These are phyloP conservation scores for Lepidonotus clava DNA, from an alignment of 2,888 invertebrate species.

Conservation along the genomic window DNA sequence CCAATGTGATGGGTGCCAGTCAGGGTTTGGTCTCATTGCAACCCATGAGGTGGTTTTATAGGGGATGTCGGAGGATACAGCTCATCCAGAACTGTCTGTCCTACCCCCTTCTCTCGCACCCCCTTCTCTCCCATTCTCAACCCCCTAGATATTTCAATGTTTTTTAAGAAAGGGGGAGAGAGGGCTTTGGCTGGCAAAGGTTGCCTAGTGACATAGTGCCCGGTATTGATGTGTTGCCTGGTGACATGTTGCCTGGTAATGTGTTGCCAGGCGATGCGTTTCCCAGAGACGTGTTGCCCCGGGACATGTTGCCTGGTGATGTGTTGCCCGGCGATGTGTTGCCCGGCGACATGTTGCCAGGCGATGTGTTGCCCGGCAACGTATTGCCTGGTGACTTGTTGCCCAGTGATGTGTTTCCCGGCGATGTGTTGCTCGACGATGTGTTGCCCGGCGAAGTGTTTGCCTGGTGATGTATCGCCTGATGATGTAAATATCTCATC, in stretches of 20 bases:
- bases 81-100: not conserved
- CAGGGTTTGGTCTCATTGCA: no score
- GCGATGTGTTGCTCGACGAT: not conserved
- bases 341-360: not conserved
- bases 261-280: not conserved
- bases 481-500: no score
- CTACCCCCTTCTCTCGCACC: not conserved
- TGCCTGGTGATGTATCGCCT: no score
- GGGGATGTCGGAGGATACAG: no score
- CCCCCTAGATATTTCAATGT: no score
- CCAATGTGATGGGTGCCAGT: no score
- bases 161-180: no score
- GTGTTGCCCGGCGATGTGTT: not conserved
- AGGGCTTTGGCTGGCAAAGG: no score
- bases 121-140: not conserved
- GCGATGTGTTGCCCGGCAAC: not conserved
- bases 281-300: not conserved
- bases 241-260: not conserved
- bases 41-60: no score
- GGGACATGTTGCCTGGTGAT: not conserved
- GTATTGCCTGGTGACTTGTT: not conserved
- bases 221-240: not conserved
- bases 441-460: not conserved
- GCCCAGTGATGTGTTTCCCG: not conserved
- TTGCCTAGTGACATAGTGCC: not conserved